Conservation (phyloP, 2,888 invertebrate species). For the Himalopsyche anomala region DNA sequence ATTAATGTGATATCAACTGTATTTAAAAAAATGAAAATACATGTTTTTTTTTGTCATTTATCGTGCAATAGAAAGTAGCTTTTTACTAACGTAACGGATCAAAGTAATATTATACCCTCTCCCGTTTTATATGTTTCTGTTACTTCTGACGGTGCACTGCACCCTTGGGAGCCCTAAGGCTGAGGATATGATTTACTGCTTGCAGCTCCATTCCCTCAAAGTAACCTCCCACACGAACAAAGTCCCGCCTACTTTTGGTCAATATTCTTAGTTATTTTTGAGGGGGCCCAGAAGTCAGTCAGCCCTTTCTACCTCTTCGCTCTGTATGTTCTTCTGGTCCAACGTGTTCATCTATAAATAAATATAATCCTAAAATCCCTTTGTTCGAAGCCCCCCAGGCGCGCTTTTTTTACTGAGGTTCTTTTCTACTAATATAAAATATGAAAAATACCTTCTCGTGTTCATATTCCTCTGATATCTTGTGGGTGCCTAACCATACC, state of each 20-base stretch:
- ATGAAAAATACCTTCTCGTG: constrained; percentile 36
- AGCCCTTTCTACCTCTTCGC: constrained; percentile 73
- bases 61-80: too few species aligned
- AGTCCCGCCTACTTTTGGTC: constrained; percentile 54
- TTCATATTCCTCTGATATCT: constrained; percentile 60
- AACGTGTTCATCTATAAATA: constrained; percentile 79
- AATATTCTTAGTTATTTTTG: constrained; percentile 44
- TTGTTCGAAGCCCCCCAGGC: constrained; percentile 51
- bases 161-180: constrained; percentile 65
- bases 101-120: constrained; percentile 37
- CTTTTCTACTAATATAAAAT: constrained; percentile 31
- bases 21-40: too few species aligned
- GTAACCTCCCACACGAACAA: constrained; percentile 51
- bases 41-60: too few species aligned
- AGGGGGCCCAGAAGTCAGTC: constrained; percentile 28
- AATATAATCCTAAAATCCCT: constrained; percentile 67
- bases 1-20: too few species aligned
- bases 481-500: constrained; percentile 63
- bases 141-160: constrained; percentile 64
- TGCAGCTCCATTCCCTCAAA: constrained; percentile 54
- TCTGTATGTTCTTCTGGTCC: constrained; percentile 73
- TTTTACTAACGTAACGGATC: background rate
- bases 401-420: background rate
- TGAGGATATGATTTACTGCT: constrained; percentile 57
- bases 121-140: constrained; percentile 63